Evolutionary conservation across 2,888 invertebrate species (phyloP).

Genomic region (Drosophila picticornis): DNA sequence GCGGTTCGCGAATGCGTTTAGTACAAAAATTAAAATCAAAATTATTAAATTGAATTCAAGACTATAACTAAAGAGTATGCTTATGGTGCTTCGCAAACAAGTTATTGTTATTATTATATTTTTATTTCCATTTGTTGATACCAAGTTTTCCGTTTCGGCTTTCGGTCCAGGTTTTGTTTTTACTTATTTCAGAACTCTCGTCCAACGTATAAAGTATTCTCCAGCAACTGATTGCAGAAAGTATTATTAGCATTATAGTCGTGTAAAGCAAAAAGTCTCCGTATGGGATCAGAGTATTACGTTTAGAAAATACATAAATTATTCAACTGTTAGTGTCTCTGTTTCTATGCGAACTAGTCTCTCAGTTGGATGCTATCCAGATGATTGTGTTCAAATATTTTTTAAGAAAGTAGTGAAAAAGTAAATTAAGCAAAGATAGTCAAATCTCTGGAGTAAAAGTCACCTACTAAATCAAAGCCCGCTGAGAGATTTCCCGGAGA

Average conservation of each 20-base stretch:
- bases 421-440: background rate
- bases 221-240: background rate
- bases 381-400: background rate
- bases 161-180: no score
- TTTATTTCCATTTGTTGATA: background rate
- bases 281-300: background rate
- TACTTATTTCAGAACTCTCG: no score
- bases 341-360: background rate
- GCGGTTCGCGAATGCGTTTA: slow-evolving; percentile 21
- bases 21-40: slow-evolving; percentile 13
- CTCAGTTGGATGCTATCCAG: background rate
- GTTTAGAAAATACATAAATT: background rate
- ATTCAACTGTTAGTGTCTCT: background rate
- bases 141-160: background rate
- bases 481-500: background rate
- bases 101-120: background rate
- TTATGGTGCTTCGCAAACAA: background rate
- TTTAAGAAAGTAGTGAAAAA: background rate
- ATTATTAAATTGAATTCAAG: slow-evolving; percentile 7
- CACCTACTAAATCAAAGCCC: background rate
- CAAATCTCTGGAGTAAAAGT: background rate
- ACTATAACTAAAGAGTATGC: background rate
- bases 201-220: background rate
- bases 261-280: background rate
- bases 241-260: background rate